Conservation (phyloP, 1,140 invertebrate genomes). For the Elysia chlorotica region DNA sequence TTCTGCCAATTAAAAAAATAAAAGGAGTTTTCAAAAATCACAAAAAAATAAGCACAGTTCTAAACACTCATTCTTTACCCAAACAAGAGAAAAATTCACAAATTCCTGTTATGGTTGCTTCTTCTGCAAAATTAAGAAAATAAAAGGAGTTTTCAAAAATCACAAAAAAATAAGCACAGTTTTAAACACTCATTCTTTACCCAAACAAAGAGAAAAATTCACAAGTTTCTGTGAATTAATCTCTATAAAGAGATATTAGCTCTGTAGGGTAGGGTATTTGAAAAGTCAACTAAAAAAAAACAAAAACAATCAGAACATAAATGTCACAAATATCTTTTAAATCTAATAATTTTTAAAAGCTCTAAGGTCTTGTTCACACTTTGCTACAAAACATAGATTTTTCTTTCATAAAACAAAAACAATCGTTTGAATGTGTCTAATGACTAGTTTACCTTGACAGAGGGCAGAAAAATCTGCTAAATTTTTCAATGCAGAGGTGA, state of each 20-base stretch:
- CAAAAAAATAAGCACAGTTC: neutral
- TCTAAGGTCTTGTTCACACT: too few relatives aligned
- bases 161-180: neutral
- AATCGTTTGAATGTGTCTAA: too few relatives aligned
- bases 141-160: neutral
- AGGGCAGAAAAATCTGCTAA: conserved; percentile 81
- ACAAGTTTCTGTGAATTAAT: neutral
- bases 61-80: neutral
- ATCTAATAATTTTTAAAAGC: too few relatives aligned
- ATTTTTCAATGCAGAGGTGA: conserved; percentile 78
- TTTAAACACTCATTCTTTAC: neutral
- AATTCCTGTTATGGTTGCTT: neutral
- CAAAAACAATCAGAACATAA: too few relatives aligned
- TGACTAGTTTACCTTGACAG: conserved; percentile 70
- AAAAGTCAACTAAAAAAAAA: too few relatives aligned
- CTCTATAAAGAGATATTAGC: too few relatives aligned
- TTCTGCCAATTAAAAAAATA: conserved; percentile 68
- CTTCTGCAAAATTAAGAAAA: conserved; percentile 57
- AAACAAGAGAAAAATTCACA: neutral
- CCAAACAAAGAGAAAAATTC: neutral
- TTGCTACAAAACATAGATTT: too few relatives aligned
- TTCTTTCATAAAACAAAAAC: too few relatives aligned
- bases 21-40: neutral
- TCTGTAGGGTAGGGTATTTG: too few relatives aligned
- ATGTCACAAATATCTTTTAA: too few relatives aligned